Percentiles rank a stretch among this genome's conserved stretches.
Evolutionary conservation across 2,888 invertebrate genomes (phyloP).

Genomic region (Lymantria dispar): DNA sequence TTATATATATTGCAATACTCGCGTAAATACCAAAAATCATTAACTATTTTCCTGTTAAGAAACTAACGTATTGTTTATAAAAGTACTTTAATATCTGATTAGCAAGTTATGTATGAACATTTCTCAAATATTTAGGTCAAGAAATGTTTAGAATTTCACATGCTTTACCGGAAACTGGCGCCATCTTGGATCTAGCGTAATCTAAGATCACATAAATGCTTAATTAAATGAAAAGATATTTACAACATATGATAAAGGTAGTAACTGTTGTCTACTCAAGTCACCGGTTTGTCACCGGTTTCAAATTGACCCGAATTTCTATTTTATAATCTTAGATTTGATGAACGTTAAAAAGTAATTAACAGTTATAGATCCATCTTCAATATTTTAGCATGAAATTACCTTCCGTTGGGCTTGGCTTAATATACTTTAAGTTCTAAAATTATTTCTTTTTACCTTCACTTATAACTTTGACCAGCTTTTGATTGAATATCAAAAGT

Average conservation of each 20-base stretch:
- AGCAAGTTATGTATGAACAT: not conserved
- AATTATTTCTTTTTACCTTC: no score
- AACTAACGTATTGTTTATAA: no score
- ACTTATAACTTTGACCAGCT: no score
- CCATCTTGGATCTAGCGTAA: slow-evolving; percentile 4
- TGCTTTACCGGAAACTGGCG: slow-evolving; percentile 5
- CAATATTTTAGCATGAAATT: no score
- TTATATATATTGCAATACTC: no score
- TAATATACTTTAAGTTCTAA: no score
- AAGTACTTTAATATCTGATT: not conserved
- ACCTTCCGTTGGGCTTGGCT: no score
- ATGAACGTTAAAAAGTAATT: no score
- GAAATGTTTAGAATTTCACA: not conserved
- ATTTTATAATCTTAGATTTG: not conserved
- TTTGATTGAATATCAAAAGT: no score
- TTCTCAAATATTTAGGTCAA: not conserved
- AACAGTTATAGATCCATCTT: no score
- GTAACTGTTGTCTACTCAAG: not conserved
- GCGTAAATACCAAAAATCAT: no score
- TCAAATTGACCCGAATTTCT: slow-evolving; percentile 19
- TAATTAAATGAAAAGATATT: not conserved
- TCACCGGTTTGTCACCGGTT: not conserved
- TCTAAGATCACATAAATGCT: slow-evolving; percentile 4
- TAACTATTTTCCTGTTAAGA: no score
- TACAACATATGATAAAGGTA: not conserved